phyloP scores from a whole-genome alignment of 2,888 invertebrate genomes.

The Meiosimyza platycephala region DNA sequence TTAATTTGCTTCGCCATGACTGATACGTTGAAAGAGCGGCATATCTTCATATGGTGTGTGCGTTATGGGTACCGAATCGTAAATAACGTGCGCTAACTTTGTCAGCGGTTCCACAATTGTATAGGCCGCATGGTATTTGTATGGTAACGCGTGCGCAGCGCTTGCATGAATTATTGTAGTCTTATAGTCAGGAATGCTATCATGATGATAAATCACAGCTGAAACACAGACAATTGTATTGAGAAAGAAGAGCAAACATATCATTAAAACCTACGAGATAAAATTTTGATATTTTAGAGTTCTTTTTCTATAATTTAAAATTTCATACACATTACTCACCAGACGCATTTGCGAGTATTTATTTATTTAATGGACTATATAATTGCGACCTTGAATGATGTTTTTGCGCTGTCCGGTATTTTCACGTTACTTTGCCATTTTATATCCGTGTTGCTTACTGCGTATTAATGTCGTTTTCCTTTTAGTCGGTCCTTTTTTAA shows the following conservation, averaged over 20 bases:
- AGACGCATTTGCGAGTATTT: too few species aligned
- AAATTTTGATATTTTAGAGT: too few species aligned
- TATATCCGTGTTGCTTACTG: background rate
- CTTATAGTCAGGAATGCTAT: slow-evolving; percentile 20
- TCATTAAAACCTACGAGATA: too few species aligned
- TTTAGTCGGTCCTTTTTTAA: background rate
- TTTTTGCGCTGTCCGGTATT: background rate
- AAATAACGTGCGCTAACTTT: slow-evolving; percentile 57
- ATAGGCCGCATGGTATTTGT: slow-evolving; percentile 49
- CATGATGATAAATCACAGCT: slow-evolving; percentile 44
- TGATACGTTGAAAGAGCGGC: slow-evolving; percentile 56
- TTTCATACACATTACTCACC: too few species aligned
- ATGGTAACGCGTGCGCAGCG: slow-evolving; percentile 3
- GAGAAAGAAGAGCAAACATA: slow-evolving; percentile 18
- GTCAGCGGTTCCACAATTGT: slow-evolving; percentile 56
- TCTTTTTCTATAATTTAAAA: too few species aligned
- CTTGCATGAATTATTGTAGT: background rate
- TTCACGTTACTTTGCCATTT: background rate
- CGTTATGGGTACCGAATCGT: slow-evolving; percentile 56
- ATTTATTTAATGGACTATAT: background rate
- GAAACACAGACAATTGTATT: background rate
- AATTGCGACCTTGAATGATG: background rate
- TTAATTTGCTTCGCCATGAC: slow-evolving; percentile 48
- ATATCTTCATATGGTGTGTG: slow-evolving; percentile 56
- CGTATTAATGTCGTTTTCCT: background rate